Percentiles rank a stretch among this genome's conserved stretches.
Conservation (phyloP, 1,140 invertebrate genomes). For the Cataglyphis hispanica region DNA sequence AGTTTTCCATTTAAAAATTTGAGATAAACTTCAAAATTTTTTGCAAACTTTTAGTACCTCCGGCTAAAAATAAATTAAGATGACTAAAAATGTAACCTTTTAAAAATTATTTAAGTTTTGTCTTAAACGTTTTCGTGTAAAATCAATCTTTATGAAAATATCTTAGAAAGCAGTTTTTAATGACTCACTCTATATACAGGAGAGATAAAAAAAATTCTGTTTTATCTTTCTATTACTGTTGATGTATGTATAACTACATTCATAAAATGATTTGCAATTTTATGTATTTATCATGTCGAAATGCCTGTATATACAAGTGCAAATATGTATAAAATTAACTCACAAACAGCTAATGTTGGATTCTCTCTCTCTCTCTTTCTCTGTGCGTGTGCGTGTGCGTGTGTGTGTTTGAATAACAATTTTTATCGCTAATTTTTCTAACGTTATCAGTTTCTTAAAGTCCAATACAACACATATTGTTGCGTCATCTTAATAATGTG, state of each 20-base stretch:
- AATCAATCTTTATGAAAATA: too few relatives aligned
- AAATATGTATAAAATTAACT: not conserved
- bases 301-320: not conserved
- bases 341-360: not conserved
- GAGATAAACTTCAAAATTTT: too few relatives aligned
- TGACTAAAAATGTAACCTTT: too few relatives aligned
- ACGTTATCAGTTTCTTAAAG: not conserved
- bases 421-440: not conserved
- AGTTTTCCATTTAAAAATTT: too few relatives aligned
- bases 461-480: not conserved
- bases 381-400: too few relatives aligned
- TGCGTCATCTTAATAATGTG: not conserved
- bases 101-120: too few relatives aligned
- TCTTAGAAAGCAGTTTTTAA: too few relatives aligned
- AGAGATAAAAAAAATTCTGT: not conserved
- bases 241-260: not conserved
- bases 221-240: not conserved
- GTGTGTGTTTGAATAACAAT: not conserved
- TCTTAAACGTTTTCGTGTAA: too few relatives aligned
- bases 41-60: too few relatives aligned
- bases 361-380: too few relatives aligned
- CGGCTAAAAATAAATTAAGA: too few relatives aligned
- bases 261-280: slow-evolving; percentile 7
- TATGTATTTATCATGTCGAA: not conserved
- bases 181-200: not conserved